Evolutionary conservation across 2,888 invertebrate species (phyloP).

Genomic region (Bursaphelenchus okinawaensis): DNA sequence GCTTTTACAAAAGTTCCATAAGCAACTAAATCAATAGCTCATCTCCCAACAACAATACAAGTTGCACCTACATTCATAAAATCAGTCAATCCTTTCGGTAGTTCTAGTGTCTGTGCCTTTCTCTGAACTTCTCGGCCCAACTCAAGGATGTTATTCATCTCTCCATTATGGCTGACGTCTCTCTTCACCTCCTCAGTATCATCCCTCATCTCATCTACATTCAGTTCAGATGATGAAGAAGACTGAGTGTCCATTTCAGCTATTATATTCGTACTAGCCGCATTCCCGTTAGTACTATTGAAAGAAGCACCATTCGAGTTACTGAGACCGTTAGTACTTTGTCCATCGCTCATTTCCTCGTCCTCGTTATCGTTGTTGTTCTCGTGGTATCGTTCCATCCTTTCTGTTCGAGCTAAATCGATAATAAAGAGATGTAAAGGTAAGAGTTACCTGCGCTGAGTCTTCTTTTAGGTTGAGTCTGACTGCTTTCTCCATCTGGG

Average conservation of each 20-base stretch:
- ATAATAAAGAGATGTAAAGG: no score
- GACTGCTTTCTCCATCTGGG: background rate
- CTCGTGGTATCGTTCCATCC: background rate
- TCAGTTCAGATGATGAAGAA: background rate
- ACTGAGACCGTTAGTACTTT: conserved; percentile 14
- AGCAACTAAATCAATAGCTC: background rate
- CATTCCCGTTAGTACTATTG: conserved; percentile 19
- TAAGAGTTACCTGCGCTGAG: background rate
- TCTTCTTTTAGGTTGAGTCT: background rate
- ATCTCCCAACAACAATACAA: no score
- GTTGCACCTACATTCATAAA: conserved; percentile 24
- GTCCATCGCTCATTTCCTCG: background rate
- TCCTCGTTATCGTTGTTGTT: background rate
- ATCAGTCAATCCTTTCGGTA: conserved; percentile 9
- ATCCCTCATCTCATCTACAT: background rate
- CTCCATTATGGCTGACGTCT: background rate
- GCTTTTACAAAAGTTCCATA: no score
- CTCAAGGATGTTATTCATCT: background rate
- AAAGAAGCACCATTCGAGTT: background rate
- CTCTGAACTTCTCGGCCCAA: background rate
- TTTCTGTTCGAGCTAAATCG: background rate
- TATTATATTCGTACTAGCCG: conserved; percentile 29
- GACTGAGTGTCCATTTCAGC: conserved; percentile 18
- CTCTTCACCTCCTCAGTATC: background rate
- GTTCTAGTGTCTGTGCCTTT: background rate